phyloP scores from a whole-genome alignment of 1,140 invertebrate species.

The Drosophila lini region DNA sequence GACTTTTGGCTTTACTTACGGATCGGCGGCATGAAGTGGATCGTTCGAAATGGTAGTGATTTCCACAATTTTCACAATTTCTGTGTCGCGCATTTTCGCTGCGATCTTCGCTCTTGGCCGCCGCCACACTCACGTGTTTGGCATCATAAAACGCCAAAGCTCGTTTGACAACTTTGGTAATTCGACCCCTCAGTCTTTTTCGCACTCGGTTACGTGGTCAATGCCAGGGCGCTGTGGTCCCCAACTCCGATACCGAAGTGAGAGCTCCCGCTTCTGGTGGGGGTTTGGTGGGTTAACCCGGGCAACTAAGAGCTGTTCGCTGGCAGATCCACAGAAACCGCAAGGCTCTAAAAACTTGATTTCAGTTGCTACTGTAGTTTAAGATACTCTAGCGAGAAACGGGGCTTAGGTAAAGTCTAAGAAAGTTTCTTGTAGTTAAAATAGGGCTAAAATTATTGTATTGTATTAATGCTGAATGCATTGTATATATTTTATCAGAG shows the following conservation, averaged over 20 bases:
- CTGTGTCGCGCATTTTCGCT: slow-evolving; percentile 27
- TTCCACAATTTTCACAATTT: slow-evolving; percentile 24
- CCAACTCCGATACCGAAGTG: slow-evolving; percentile 33
- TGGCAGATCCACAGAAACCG: slow-evolving; percentile 19
- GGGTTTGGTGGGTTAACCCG: slow-evolving; percentile 18
- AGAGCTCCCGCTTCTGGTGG: slow-evolving; percentile 62
- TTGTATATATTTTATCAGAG: not conserved
- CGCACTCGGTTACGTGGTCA: slow-evolving; percentile 82
- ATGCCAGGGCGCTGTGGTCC: slow-evolving; percentile 60
- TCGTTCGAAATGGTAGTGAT: not conserved
- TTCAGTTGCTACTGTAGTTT: slow-evolving; percentile 31
- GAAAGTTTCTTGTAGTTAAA: not conserved
- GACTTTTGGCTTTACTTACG: slow-evolving; percentile 55
- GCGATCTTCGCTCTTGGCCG: slow-evolving; percentile 16
- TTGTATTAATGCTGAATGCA: not conserved
- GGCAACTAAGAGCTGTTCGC: not conserved
- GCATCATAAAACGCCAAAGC: slow-evolving; percentile 49
- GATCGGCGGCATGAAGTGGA: not conserved
- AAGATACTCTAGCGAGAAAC: slow-evolving; percentile 8
- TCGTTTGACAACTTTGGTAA: slow-evolving; percentile 67
- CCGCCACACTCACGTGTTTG: slow-evolving; percentile 67
- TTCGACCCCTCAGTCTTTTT: slow-evolving; percentile 59
- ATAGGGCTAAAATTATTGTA: not conserved
- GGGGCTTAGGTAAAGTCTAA: not conserved
- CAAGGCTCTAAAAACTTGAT: slow-evolving; percentile 45